phyloP scores from a whole-genome alignment of 35 echinoderm and acorn worm species.

The Anneissia japonica region DNA sequence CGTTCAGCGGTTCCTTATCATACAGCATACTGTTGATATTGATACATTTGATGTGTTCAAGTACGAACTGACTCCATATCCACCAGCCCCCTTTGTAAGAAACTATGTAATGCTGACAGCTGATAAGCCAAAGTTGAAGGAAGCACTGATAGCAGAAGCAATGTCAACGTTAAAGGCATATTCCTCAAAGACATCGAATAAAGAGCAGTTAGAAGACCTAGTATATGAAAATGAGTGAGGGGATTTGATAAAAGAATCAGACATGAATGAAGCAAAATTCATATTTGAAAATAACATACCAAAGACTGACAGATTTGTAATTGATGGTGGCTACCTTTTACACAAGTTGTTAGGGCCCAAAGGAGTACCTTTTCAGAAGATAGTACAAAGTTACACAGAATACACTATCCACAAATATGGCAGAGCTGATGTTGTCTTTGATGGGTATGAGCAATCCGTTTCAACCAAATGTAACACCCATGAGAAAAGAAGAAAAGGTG shows the following conservation, averaged over 20 bases:
- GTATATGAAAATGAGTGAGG: neutral
- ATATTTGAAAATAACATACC: neutral
- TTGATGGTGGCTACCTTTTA: slow-evolving; percentile 6
- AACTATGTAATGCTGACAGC: slow-evolving; percentile 14
- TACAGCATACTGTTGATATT: slow-evolving; percentile 12
- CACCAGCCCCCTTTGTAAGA: slow-evolving; percentile 23
- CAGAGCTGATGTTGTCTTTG: neutral
- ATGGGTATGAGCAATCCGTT: slow-evolving; percentile 15
- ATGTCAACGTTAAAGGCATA: neutral
- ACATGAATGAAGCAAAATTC: neutral
- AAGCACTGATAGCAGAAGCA: slow-evolving; percentile 3
- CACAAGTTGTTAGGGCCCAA: neutral
- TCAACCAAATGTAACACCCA: too few species aligned
- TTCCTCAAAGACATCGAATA: slow-evolving; percentile 25
- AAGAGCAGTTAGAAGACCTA: neutral
- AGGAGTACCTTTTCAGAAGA: neutral
- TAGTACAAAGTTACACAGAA: neutral
- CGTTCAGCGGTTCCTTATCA: slow-evolving; percentile 36
- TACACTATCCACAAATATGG: neutral
- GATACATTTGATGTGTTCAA: slow-evolving; percentile 20
- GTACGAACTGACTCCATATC: slow-evolving; percentile 36
- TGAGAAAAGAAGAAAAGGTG: too few species aligned
- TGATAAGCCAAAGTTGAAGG: slow-evolving; percentile 41
- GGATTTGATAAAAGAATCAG: neutral
- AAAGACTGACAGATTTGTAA: neutral